Evolutionary conservation across 2,888 invertebrate genomes (phyloP), one percentile per base, ranked within the genome.

Genomic region (Xestia ashworthii): DNA sequence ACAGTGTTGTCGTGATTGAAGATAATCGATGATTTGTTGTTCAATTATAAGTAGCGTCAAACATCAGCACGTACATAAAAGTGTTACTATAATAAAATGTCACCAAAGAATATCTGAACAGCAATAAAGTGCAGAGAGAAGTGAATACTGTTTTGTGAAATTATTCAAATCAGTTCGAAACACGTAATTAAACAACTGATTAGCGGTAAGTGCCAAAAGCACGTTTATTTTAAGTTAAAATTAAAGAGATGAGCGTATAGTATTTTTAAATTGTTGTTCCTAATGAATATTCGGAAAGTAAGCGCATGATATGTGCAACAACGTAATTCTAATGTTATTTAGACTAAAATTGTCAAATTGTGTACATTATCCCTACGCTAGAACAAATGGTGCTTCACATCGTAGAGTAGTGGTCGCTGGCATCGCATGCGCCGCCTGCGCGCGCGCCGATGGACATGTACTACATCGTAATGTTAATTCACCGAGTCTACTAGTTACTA

Each of bases 291-390:
- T 94, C 91, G 95, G 95, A 93, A 93, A 93, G 91, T 94, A 93
- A 94, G 93, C 92, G 92, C 94, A 91, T 93, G 76, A 88, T 81
- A 91, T 92, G 93, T 92, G 95, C 94, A 93, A 90, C 92, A 93
- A 93, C 90, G 91, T 95, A 94, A 94, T 92, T 95, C 92, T 96
- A 95, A 94, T 94, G 92, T 93, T 93, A 93, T 90, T 94, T 95
- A 95, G 95, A 95, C 89, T 96, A 95, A 95, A 95, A 93, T 93
- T 92, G 94, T 93, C 91, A 94, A 95, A 95, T 93, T 92, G 93
- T 96, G 96, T 96, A 96, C 96, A 96, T 96, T 96, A 93, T 94
- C 96, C 96, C 95, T 96, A 96, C 95, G 96, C 96, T 96, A 96
- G 96, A 96, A 96, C 96, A 96, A 95, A 96, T 96, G 96, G 96